phyloP scores from a whole-genome alignment of 1,140 invertebrate species.

The Pseudomyrmex dendroicus region DNA sequence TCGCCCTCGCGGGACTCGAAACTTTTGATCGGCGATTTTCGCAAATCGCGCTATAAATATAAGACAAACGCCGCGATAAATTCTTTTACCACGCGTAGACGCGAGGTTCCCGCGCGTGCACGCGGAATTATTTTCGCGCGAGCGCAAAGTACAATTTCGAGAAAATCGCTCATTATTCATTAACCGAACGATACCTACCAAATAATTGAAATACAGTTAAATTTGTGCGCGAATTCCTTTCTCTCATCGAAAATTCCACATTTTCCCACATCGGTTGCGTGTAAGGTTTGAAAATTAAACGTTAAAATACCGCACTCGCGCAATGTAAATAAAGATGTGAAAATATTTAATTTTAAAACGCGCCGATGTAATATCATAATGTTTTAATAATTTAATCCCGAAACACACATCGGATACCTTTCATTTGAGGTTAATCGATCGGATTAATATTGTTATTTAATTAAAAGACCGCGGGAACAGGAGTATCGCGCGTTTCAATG shows the following conservation, averaged over 20 bases:
- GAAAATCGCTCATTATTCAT: not conserved
- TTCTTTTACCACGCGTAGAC: not conserved
- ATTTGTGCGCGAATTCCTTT: not conserved
- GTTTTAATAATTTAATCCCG: slow-evolving; percentile 50
- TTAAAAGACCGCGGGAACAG: slow-evolving; percentile 23
- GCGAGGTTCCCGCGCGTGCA: too few relatives aligned
- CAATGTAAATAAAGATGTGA: slow-evolving; percentile 51
- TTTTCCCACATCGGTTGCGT: not conserved
- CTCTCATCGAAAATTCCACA: slow-evolving; percentile 25
- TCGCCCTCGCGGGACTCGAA: not conserved
- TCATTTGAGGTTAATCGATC: slow-evolving; percentile 26
- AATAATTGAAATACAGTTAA: not conserved
- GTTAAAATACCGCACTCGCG: slow-evolving; percentile 40
- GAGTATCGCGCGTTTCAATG: not conserved
- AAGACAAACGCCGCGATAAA: slow-evolving; percentile 32
- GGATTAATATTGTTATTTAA: slow-evolving; percentile 50
- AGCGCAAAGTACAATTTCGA: not conserved
- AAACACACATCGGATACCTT: slow-evolving; percentile 4
- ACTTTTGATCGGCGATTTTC: slow-evolving; percentile 40
- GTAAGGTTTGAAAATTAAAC: slow-evolving; percentile 43
- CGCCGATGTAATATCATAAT: slow-evolving; percentile 39
- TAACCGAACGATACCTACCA: not conserved
- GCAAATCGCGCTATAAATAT: slow-evolving; percentile 32
- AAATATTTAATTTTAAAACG: slow-evolving; percentile 52
- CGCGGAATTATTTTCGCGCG: not conserved